Evolutionary conservation across 2,113 vertebrate genomes (phyloP).

Genomic region (Sarotherodon lohbergeri): DNA sequence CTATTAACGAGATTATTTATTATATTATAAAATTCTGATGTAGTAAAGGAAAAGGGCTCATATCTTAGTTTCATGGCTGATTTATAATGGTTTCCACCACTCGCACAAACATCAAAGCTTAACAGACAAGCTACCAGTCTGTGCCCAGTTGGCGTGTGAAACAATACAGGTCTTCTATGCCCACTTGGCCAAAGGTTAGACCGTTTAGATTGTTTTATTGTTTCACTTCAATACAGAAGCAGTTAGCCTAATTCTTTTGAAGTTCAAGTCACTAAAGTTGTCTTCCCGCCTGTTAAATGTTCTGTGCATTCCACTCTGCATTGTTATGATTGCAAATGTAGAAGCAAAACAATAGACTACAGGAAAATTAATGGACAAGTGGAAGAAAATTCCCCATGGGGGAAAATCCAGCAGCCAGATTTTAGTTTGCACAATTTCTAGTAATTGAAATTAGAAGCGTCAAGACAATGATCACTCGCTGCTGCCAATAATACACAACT

Average conservation of each 20-base stretch:
- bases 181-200: neutral
- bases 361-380: neutral
- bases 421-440: neutral
- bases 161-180: neutral
- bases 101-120: neutral
- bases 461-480: accelerated
- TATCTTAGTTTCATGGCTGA: neutral
- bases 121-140: neutral
- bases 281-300: neutral
- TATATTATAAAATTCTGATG: neutral
- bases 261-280: neutral
- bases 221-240: neutral
- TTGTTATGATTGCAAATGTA: neutral
- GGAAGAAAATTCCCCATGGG: neutral
- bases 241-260: neutral
- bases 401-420: neutral
- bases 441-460: neutral
- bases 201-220: neutral
- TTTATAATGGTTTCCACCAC: neutral
- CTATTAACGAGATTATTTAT: neutral
- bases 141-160: neutral
- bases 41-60: neutral
- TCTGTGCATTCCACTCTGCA: neutral
- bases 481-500: neutral
- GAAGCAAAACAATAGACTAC: neutral